Percentiles rank a stretch among this genome's conserved stretches.
These are phyloP conservation scores for Nannobrachium achirus DNA, from an alignment of 2,113 vertebrate species.

Conservation along the genomic window DNA sequence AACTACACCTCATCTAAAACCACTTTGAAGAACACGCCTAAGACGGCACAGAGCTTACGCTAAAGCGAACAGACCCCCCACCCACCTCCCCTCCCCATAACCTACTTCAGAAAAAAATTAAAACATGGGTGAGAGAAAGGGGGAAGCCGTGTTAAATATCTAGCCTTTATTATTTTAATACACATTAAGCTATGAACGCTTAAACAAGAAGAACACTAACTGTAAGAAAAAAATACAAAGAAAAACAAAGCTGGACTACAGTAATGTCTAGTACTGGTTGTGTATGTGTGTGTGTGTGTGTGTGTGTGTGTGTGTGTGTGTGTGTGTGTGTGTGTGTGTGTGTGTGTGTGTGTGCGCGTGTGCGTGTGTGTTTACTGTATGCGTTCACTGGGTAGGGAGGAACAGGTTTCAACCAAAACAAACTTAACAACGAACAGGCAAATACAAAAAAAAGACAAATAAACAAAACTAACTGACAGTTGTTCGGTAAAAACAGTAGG, in stretches of 20 bases:
- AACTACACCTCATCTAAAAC: conserved; percentile 14
- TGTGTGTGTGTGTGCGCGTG: too few species aligned
- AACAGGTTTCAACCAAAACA: conserved; percentile 62
- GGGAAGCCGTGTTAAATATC: conserved; percentile 71
- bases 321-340: too few species aligned
- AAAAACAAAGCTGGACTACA: conserved; percentile 50
- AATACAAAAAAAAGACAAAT: conserved; percentile 66
- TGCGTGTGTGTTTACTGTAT: conserved; percentile 48
- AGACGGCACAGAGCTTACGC: conserved; percentile 63
- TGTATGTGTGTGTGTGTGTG: too few species aligned
- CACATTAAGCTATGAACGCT: conserved; percentile 68
- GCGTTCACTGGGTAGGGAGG: conserved; percentile 66
- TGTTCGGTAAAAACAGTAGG: conserved; percentile 84
- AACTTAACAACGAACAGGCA: conserved; percentile 48
- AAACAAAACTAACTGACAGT: conserved; percentile 68
- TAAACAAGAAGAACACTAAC: conserved; percentile 59
- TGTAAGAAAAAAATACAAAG: conserved; percentile 27
- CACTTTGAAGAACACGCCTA: conserved; percentile 63
- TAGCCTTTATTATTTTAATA: conserved; percentile 66
- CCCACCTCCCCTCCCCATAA: conserved; percentile 28
- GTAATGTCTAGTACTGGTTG: conserved; percentile 42
- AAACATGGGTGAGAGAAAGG: conserved; percentile 47
- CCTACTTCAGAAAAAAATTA: conserved; percentile 66
- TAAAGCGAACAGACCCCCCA: conserved; percentile 48
- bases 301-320: too few species aligned